Evolutionary conservation across 2,888 invertebrate genomes (phyloP).

Genomic region (Furcula furcula): DNA sequence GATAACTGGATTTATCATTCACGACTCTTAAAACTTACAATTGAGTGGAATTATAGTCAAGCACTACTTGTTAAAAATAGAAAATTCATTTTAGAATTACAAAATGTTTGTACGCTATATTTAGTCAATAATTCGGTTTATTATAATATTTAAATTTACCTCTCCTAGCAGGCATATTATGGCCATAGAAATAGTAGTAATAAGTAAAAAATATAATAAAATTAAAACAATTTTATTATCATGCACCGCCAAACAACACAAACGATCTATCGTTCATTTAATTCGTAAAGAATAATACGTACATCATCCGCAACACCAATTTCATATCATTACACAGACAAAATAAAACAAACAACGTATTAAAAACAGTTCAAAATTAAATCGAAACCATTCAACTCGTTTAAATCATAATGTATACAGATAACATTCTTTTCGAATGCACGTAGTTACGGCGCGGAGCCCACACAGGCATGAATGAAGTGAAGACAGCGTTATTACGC

Average conservation of each 20-base stretch:
- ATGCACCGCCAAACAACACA: constrained; percentile 9
- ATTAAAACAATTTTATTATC: constrained; percentile 9
- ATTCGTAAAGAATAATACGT: constrained; percentile 28
- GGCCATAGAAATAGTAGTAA: no score
- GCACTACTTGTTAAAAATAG: no score
- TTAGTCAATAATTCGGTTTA: no score
- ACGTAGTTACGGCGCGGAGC: constrained; percentile 36
- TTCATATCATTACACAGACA: constrained; percentile 23
- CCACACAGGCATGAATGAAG: constrained; percentile 42
- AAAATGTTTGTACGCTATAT: no score
- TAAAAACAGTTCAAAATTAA: constrained; percentile 25
- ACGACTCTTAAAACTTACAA: no score
- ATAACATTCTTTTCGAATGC: constrained; percentile 34
- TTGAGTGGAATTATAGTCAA: no score
- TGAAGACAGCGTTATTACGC: constrained; percentile 70
- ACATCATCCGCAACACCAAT: constrained; percentile 23
- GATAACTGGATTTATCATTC: no score
- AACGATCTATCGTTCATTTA: constrained; percentile 29
- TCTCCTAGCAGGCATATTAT: no score
- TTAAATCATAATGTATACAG: constrained; percentile 32
- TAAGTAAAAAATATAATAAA: no score
- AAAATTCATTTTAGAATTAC: no score
- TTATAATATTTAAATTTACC: no score
- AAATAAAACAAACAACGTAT: constrained; percentile 29
- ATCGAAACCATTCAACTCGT: constrained; percentile 12